Evolutionary conservation across 2,797 vertebrate species (phyloP).

Genomic region (Ispidina picta): DNA sequence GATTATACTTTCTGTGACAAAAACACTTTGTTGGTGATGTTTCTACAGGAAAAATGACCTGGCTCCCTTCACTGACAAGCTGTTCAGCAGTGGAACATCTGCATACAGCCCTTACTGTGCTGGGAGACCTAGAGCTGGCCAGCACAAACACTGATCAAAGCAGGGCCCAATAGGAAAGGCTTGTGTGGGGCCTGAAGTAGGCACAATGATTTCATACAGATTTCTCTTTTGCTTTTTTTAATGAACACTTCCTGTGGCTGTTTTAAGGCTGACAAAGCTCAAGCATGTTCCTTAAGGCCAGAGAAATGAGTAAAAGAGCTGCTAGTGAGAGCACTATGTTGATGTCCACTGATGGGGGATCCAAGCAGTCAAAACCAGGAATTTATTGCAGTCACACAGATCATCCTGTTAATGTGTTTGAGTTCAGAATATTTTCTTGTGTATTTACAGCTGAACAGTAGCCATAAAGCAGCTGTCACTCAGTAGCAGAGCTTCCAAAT

Average conservation of each 20-base stretch:
- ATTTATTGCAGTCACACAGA: background rate
- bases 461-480: background rate
- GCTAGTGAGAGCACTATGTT: background rate
- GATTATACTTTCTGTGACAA: background rate
- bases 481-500: background rate
- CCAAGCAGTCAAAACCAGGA: background rate
- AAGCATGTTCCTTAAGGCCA: background rate
- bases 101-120: background rate
- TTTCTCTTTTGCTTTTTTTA: background rate
- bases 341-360: background rate
- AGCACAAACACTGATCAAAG: constrained; percentile 29
- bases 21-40: background rate
- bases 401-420: background rate
- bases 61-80: background rate
- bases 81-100: background rate
- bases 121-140: background rate
- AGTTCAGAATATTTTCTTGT: background rate
- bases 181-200: background rate
- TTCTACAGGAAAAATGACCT: background rate
- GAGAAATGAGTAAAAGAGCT: background rate
- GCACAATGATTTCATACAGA: background rate
- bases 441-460: background rate
- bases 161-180: background rate
- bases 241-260: background rate
- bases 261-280: background rate